Conservation (phyloP, 2,113 vertebrate species). For the Promerops cafer region DNA sequence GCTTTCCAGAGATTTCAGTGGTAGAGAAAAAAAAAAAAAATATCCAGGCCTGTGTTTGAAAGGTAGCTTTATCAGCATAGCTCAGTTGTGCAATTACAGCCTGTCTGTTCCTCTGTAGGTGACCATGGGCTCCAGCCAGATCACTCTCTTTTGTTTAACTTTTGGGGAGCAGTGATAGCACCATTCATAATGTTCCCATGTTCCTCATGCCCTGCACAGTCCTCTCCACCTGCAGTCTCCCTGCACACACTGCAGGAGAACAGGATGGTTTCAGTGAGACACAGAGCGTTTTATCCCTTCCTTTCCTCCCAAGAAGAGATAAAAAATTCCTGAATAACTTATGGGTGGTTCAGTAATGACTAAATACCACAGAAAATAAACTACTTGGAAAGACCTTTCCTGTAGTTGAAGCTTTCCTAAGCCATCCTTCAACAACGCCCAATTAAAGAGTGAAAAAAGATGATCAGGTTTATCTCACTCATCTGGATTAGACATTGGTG, state of each 20-base stretch:
- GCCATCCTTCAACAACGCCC: neutral
- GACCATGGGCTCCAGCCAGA: neutral
- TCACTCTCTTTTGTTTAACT: neutral
- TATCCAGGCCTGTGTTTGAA: neutral
- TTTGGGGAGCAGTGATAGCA: neutral
- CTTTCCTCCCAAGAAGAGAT: neutral
- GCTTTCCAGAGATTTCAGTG: slow-evolving; percentile 57
- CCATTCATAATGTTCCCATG: neutral
- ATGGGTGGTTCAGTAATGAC: neutral
- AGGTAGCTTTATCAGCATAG: slow-evolving; percentile 20
- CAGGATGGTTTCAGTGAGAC: neutral
- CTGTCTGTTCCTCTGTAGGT: neutral
- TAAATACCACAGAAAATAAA: neutral
- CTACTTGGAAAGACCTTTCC: neutral
- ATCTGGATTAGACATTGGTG: neutral
- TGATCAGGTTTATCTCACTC: neutral
- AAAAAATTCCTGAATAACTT: neutral
- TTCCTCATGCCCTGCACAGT: neutral
- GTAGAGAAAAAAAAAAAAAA: neutral
- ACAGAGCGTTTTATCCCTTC: neutral
- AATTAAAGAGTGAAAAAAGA: neutral
- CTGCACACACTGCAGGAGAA: neutral
- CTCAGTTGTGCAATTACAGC: neutral
- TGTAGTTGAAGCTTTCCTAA: neutral
- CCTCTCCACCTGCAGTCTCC: neutral